Conservation (phyloP, 1,140 invertebrate genomes). For the Forficula auricularia region DNA sequence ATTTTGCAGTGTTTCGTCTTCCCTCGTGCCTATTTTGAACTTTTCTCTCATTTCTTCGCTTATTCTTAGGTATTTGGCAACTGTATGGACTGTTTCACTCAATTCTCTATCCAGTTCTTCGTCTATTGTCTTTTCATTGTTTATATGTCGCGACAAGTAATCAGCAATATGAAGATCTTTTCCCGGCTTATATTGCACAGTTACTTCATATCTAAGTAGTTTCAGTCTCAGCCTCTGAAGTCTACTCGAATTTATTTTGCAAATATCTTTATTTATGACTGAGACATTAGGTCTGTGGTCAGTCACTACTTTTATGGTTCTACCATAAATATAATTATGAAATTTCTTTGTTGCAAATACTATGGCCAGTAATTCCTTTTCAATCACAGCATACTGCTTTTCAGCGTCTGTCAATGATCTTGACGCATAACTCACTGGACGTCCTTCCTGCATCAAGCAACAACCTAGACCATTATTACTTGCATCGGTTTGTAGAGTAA, state of each 20-base stretch:
- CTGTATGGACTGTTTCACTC: background rate
- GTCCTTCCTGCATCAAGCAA: constrained; percentile 14
- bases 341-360: constrained; percentile 15
- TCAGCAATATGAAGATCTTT: constrained; percentile 27
- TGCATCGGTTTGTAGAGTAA: constrained; percentile 12
- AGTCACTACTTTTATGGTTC: constrained; percentile 11
- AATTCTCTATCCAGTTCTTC: constrained; percentile 1
- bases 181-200: constrained; percentile 23
- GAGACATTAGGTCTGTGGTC: constrained; percentile 17
- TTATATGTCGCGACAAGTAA: constrained; percentile 22
- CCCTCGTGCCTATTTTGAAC: constrained; percentile 4
- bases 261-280: constrained; percentile 23
- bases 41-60: background rate
- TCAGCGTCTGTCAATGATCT: constrained; percentile 14
- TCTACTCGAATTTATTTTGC: constrained; percentile 20
- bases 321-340: constrained; percentile 17
- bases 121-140: constrained; percentile 3
- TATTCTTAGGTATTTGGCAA: background rate
- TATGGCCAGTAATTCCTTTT: constrained; percentile 16
- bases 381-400: constrained; percentile 16
- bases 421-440: constrained; percentile 23
- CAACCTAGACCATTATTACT: constrained; percentile 11
- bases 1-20: constrained; percentile 4
- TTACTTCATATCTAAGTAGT: constrained; percentile 20
- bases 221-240: constrained; percentile 25